Evolutionary conservation across 2,888 invertebrate species (phyloP).

Genomic region (Danaus chrysippus): DNA sequence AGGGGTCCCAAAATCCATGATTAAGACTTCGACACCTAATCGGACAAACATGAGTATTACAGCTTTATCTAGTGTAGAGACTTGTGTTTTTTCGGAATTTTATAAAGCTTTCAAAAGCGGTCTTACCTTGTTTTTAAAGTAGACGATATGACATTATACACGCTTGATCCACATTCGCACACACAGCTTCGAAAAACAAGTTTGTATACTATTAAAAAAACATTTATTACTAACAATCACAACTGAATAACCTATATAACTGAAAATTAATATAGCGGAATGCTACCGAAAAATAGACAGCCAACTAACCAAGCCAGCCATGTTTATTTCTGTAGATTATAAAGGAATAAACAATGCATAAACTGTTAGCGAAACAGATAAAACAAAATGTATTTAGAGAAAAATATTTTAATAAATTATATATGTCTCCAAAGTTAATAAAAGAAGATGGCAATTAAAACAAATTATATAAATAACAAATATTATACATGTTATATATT

Average conservation of each 20-base stretch:
- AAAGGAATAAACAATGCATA: conserved; percentile 5
- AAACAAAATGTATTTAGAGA: neutral
- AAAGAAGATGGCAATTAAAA: no score
- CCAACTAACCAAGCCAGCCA: conserved; percentile 47
- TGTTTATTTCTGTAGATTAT: conserved; percentile 39
- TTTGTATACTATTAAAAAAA: conserved; percentile 15
- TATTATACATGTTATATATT: no score
- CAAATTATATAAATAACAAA: no score
- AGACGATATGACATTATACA: conserved; percentile 64
- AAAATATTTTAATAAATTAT: neutral
- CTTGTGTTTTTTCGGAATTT: conserved; percentile 12
- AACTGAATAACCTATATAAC: conserved; percentile 43
- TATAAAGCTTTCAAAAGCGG: conserved; percentile 18
- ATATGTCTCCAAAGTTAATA: no score
- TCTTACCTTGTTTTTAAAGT: conserved; percentile 61
- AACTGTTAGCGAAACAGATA: conserved; percentile 7
- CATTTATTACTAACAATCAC: conserved; percentile 34
- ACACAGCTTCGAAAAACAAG: conserved; percentile 13
- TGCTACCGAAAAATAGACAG: conserved; percentile 60
- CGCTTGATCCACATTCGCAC: conserved; percentile 42
- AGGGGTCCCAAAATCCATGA: conserved; percentile 74
- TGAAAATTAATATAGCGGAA: conserved; percentile 42
- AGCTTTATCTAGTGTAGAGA: conserved; percentile 23
- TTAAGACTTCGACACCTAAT: conserved; percentile 70
- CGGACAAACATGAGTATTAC: conserved; percentile 61